Base-by-base conservation (phyloP, 2,797 vertebrate genomes). In the Aeoliscus strigatus region DNA sequence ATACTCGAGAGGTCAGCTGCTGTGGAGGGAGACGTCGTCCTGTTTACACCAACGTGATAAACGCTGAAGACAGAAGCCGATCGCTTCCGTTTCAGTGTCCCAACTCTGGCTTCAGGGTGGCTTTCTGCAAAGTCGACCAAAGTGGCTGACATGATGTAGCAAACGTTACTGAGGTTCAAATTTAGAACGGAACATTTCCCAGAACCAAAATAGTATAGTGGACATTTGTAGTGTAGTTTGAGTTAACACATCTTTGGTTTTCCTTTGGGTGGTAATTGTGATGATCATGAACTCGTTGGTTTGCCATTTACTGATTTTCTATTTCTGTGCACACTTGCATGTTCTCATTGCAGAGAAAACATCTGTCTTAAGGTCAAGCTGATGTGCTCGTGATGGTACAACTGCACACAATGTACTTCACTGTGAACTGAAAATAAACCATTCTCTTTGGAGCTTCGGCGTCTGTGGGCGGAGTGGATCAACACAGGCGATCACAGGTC, bases 401-500 rank as follows among this genome's bases (percentile, higher is more conserved):
- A 73, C 61, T 71, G 79, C 79, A 83, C 81, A 83, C 60, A 55
- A 79, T 82, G 84, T 87, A 4, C 80, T 70, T 70, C 86, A 86
- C 85, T 88, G 82, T 88, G 80, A 86, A 81, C 59, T 71, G 47
- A 75, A 75, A 88, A 87, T 86, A 87, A 87, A 89, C 60, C 6
- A 66, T 79, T 60, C 55, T 50, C 61, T 79, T 83, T 72, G 51
- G 71, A 71, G 48, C 60, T n/a, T n/a, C n/a, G n/a, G n/a, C n/a
- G n/a, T n/a, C n/a, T n/a, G n/a, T n/a, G n/a, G n/a, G n/a, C n/a
- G n/a, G n/a, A n/a, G n/a, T n/a, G n/a, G n/a, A n/a, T n/a, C n/a
- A n/a, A n/a, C n/a, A n/a, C n/a, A n/a, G n/a, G n/a, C n/a, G n/a
- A n/a, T n/a, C n/a, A n/a, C n/a, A n/a, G n/a, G n/a, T n/a, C n/a